Conservation (phyloP, 2,113 vertebrate species). For the Colistium nudipinnis region DNA sequence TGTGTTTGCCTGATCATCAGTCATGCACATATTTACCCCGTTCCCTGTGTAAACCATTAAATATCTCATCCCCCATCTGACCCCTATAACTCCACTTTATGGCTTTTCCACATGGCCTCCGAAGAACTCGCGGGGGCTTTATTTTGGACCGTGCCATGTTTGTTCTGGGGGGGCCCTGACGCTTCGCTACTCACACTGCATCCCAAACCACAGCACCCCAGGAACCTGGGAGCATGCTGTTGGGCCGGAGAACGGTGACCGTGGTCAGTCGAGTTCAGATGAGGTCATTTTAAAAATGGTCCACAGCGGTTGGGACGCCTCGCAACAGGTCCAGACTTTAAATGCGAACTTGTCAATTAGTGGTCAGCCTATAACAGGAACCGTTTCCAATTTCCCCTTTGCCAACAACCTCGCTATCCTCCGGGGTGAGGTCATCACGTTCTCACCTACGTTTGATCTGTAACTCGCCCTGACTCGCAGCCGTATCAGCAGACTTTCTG, state of each 20-base stretch:
- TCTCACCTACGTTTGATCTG: constrained; percentile 18
- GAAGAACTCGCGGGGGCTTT: constrained; percentile 80
- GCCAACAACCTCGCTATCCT: constrained; percentile 12
- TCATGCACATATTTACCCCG: constrained; percentile 42
- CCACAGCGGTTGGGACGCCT: constrained; percentile 10
- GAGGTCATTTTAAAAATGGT: constrained; percentile 52
- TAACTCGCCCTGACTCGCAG: not conserved
- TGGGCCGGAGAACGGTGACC: constrained; percentile 61
- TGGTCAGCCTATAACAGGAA: constrained; percentile 36
- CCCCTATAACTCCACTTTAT: constrained; percentile 80
- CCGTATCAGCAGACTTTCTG: not conserved
- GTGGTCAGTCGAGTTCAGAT: constrained; percentile 65
- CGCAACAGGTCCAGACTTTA: constrained; percentile 21
- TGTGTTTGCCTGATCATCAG: constrained; percentile 19
- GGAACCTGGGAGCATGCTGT: constrained; percentile 53
- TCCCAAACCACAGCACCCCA: constrained; percentile 74
- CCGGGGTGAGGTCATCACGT: constrained; percentile 24
- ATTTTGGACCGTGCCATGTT: constrained; percentile 81
- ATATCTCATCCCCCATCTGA: constrained; percentile 74
- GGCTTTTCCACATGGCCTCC: constrained; percentile 82
- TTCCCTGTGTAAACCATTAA: constrained; percentile 79
- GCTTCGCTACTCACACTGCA: constrained; percentile 67
- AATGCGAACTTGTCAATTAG: constrained; percentile 42
- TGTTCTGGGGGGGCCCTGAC: constrained; percentile 72
- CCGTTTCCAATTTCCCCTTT: constrained; percentile 33